Conservation (phyloP, 2,888 invertebrate species). For the Ferdinandea cuprea region DNA sequence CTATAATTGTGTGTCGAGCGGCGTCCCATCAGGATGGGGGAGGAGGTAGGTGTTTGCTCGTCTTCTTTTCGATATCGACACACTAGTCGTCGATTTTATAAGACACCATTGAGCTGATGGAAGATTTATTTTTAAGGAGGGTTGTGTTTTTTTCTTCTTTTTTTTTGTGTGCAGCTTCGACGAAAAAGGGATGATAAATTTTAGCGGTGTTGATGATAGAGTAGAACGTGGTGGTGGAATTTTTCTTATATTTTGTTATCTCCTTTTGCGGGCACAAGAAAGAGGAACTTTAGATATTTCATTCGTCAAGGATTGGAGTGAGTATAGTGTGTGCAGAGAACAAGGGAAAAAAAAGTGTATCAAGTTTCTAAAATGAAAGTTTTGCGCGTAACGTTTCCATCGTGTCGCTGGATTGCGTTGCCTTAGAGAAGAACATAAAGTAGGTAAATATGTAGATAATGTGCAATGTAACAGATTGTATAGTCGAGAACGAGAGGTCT, state of each 20-base stretch:
- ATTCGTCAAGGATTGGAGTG: constrained; percentile 37
- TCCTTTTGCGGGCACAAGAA: constrained; percentile 38
- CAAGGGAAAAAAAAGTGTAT: constrained; percentile 35
- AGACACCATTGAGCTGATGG: constrained; percentile 65
- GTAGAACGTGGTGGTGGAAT: constrained; percentile 63
- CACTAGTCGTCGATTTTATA: constrained; percentile 66
- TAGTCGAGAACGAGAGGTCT: constrained; percentile 21
- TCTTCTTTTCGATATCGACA: constrained; percentile 55
- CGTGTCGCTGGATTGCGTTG: constrained; percentile 15
- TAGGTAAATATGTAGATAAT: constrained; percentile 64
- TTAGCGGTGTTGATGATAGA: constrained; percentile 66
- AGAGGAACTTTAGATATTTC: constrained; percentile 66
- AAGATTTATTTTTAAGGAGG: constrained; percentile 63
- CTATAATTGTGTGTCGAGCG: constrained; percentile 68
- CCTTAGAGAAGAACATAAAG: constrained; percentile 58
- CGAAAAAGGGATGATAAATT: constrained; percentile 70
- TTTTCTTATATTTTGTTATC: constrained; percentile 33
- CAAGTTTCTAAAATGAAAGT: constrained; percentile 72
- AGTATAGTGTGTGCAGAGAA: constrained; percentile 27
- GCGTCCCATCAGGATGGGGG: background rate
- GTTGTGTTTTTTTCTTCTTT: constrained; percentile 46
- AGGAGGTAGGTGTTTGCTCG: background rate
- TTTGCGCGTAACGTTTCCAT: constrained; percentile 46
- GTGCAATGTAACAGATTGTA: constrained; percentile 72
- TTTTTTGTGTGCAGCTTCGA: background rate